phyloP scores from a whole-genome alignment of 2,113 vertebrate species.

The Heteronetta atricapilla region DNA sequence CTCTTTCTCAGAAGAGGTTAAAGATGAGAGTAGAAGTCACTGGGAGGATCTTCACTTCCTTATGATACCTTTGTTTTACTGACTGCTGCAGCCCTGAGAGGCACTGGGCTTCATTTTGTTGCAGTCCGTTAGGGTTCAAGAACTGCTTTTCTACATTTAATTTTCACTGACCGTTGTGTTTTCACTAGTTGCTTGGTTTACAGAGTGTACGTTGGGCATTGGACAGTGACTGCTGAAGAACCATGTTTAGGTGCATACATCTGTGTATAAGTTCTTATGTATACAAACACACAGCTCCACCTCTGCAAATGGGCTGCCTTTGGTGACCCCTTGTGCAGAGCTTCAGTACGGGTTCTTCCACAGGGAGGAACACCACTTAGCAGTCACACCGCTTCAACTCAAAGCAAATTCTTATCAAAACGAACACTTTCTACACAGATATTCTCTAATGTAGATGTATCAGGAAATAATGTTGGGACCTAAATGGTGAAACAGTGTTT shows the following conservation, averaged over 20 bases:
- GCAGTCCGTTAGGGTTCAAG: background rate
- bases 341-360: background rate
- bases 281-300: no score
- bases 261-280: background rate
- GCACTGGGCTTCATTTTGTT: background rate
- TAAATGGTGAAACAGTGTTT: background rate
- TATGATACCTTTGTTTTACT: fast-evolving
- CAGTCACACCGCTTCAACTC: background rate
- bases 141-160: background rate
- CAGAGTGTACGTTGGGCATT: background rate
- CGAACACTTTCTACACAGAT: background rate
- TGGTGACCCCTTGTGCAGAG: background rate
- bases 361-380: background rate
- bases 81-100: background rate
- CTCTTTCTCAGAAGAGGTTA: background rate
- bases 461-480: background rate
- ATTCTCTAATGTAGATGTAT: background rate
- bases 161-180: background rate
- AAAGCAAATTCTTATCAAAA: background rate
- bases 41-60: background rate
- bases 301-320: background rate
- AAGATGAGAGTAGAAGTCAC: background rate
- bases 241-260: background rate
- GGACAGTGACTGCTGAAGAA: background rate
- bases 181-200: background rate